Percentiles rank a stretch among this genome's conserved stretches.
phyloP scores from a whole-genome alignment of 2,113 vertebrate genomes.

The Redunca redunca region DNA sequence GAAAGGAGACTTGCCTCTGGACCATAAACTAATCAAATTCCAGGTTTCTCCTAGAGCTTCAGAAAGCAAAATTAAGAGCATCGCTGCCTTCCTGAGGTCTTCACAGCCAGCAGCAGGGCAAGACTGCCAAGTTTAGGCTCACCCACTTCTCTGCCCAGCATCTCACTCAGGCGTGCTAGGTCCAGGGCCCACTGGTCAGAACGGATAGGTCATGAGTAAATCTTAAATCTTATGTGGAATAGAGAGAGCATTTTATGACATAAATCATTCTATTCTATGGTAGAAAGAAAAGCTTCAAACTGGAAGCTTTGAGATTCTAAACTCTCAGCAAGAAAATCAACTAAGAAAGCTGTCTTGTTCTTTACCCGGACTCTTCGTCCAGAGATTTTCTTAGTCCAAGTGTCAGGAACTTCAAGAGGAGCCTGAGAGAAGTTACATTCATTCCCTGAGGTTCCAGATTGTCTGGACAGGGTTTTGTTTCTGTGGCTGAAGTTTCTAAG shows the following conservation, averaged over 20 bases:
- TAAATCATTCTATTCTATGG: not conserved
- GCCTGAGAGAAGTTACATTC: not conserved
- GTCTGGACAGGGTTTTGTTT: not conserved
- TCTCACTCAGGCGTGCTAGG: not conserved
- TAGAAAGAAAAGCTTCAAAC: not conserved
- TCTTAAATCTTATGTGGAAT: not conserved
- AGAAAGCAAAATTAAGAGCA: not conserved
- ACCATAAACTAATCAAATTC: not conserved
- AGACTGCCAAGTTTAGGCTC: not conserved
- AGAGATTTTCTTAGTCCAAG: not conserved
- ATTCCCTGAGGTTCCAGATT: not conserved
- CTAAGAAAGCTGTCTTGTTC: not conserved
- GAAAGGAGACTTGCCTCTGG: not conserved
- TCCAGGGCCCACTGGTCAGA: not conserved
- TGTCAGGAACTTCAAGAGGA: not conserved
- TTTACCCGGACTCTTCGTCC: not conserved
- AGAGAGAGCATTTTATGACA: not conserved
- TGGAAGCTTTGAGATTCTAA: conserved; percentile 5
- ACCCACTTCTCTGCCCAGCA: not conserved
- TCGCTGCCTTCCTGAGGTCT: fast-evolving
- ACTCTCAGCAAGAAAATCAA: not conserved
- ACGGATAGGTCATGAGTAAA: not conserved
- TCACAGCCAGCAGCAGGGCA: not conserved
- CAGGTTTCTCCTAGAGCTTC: not conserved
- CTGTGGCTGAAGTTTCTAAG: not conserved